A percentile compares a stretch with the other conserved stretches of the same genome.
These are phyloP conservation scores for Oasisia sp. DNA, from an alignment of 2,888 invertebrate species.

Conservation along the genomic window DNA sequence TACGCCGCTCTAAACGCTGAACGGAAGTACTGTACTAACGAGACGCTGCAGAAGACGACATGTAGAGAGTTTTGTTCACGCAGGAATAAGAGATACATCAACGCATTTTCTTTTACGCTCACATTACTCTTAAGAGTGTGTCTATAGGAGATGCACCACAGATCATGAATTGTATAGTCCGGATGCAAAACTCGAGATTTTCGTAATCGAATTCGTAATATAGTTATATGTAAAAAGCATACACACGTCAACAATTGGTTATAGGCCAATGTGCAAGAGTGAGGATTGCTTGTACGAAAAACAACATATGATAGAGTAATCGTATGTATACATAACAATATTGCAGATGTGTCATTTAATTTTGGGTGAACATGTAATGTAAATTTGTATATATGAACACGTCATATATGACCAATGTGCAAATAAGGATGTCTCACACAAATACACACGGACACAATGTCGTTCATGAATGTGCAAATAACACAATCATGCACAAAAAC, in stretches of 20 bases:
- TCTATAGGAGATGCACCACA: neutral
- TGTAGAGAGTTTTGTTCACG: neutral
- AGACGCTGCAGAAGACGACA: neutral
- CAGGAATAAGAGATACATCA: neutral
- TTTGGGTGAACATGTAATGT: too few species aligned
- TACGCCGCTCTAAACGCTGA: neutral
- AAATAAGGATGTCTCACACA: too few species aligned
- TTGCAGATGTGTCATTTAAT: too few species aligned
- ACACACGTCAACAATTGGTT: neutral
- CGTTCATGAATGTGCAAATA: neutral
- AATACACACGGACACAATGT: neutral
- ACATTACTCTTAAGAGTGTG: neutral
- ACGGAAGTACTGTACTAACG: neutral
- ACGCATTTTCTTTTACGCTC: neutral
- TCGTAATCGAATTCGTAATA: neutral
- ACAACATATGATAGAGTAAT: too few species aligned
- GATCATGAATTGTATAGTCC: neutral
- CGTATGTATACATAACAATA: too few species aligned
- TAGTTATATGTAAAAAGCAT: neutral
- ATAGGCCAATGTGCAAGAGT: neutral
- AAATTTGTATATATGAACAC: too few species aligned
- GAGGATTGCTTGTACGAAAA: neutral
- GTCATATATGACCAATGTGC: too few species aligned
- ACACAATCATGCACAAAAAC: neutral
- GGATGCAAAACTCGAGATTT: neutral